Evolutionary conservation across 2,113 vertebrate genomes (phyloP).

Genomic region (Saccopteryx bilineata): DNA sequence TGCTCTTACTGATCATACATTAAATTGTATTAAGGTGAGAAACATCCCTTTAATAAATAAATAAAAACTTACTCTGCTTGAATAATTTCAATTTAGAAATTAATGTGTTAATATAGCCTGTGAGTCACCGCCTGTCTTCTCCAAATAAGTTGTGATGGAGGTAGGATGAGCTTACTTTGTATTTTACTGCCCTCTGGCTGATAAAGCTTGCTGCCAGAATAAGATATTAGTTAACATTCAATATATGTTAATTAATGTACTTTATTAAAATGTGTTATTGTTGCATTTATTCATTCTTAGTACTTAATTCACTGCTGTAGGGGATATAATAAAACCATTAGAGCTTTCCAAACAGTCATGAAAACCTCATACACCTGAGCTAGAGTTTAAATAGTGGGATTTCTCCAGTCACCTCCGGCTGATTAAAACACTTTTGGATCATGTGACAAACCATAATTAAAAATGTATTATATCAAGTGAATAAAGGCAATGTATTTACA

Average conservation of each 20-base stretch:
- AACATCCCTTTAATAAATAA: constrained; percentile 81
- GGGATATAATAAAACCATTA: constrained; percentile 66
- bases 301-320: constrained; percentile 70
- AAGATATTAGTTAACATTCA: constrained; percentile 70
- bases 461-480: constrained; percentile 42
- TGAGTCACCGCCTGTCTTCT: constrained; percentile 23
- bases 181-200: constrained; percentile 72
- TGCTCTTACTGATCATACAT: constrained; percentile 69
- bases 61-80: constrained; percentile 70
- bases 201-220: constrained; percentile 59
- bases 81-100: constrained; percentile 76
- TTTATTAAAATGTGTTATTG: constrained; percentile 76
- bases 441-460: constrained; percentile 42
- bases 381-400: constrained; percentile 40
- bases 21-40: constrained; percentile 70
- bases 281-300: constrained; percentile 73
- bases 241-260: constrained; percentile 72
- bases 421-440: constrained; percentile 64
- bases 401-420: constrained; percentile 14
- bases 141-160: constrained; percentile 32
- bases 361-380: constrained; percentile 6
- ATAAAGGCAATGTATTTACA: neutral
- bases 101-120: constrained; percentile 64
- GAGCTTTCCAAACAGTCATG: constrained; percentile 60
- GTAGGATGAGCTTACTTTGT: neutral